Conservation (phyloP, 2,113 vertebrate species). For the Nanorana parkeri region DNA sequence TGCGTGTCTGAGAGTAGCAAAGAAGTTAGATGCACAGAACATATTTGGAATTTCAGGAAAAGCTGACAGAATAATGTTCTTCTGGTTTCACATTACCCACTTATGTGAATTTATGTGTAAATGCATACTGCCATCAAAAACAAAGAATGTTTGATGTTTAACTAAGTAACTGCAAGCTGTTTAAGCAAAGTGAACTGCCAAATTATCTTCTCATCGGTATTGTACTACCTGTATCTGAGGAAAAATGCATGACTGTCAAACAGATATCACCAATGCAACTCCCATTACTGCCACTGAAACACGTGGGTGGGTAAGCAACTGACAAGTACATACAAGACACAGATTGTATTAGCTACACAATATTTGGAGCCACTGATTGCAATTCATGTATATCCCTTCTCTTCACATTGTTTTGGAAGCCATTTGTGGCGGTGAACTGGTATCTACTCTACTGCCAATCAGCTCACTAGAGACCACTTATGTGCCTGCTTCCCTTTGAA, state of each 20-base stretch:
- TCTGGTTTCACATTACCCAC: slow-evolving; percentile 17
- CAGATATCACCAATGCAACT: not conserved
- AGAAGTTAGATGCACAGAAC: not conserved
- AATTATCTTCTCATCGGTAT: not conserved
- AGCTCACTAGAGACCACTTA: too few species aligned
- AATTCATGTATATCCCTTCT: too few species aligned
- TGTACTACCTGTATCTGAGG: slow-evolving; percentile 4
- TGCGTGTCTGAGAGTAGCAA: not conserved
- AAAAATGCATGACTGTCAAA: slow-evolving; percentile 13
- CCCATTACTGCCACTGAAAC: not conserved
- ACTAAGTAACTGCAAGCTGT: slow-evolving; percentile 13
- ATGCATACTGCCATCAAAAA: slow-evolving; percentile 19
- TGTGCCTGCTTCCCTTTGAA: too few species aligned
- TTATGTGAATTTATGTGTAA: not conserved
- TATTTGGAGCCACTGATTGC: too few species aligned
- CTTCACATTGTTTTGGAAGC: too few species aligned
- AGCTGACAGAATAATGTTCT: not conserved
- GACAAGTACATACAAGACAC: not conserved
- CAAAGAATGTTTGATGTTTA: not conserved
- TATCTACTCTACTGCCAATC: too few species aligned
- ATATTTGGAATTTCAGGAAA: not conserved
- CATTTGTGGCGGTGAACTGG: too few species aligned
- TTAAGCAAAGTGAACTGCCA: not conserved
- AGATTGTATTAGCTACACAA: not conserved
- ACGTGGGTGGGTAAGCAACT: not conserved